These are phyloP conservation scores for Ataeniobius toweri DNA, from an alignment of 2,797 vertebrate genomes.

Conservation along the genomic window DNA sequence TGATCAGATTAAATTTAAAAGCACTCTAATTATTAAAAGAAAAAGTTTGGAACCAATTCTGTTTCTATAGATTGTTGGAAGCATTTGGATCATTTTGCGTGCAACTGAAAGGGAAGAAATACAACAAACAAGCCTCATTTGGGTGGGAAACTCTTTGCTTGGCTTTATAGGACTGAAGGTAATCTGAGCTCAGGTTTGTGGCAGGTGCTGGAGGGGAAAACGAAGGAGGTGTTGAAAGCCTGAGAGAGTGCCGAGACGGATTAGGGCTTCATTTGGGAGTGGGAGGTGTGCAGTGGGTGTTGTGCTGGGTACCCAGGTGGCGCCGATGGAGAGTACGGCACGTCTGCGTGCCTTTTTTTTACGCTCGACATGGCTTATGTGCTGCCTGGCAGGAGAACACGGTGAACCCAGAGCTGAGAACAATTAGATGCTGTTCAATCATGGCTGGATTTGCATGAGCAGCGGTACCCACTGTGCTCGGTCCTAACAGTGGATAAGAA, in stretches of 20 bases:
- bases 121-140: conserved; percentile 38
- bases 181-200: conserved; percentile 68
- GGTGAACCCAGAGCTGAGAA: conserved; percentile 56
- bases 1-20: conserved; percentile 23
- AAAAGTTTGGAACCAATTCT: conserved; percentile 24
- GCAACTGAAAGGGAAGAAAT: conserved; percentile 35
- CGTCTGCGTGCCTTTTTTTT: conserved; percentile 42
- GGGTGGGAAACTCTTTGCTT: conserved; percentile 40
- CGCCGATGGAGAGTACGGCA: conserved; percentile 57
- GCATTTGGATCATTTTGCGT: conserved; percentile 42
- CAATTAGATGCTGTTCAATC: conserved; percentile 70
- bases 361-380: conserved; percentile 27
- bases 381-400: conserved; percentile 51
- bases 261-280: conserved; percentile 60
- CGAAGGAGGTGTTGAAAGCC: conserved; percentile 52
- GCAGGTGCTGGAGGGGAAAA: conserved; percentile 72
- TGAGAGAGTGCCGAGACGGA: conserved; percentile 61
- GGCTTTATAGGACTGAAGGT: conserved; percentile 53
- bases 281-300: conserved; percentile 52
- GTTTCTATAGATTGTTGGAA: conserved; percentile 22
- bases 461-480: conserved; percentile 24
- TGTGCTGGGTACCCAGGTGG: conserved; percentile 56
- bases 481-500: conserved; percentile 30
- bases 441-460: conserved; percentile 71
- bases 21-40: conserved; percentile 11